Evolutionary conservation across 1,140 invertebrate species (phyloP), one percentile per base, ranked within the genome.

Genomic region (Meloidogyne chitwoodi): DNA sequence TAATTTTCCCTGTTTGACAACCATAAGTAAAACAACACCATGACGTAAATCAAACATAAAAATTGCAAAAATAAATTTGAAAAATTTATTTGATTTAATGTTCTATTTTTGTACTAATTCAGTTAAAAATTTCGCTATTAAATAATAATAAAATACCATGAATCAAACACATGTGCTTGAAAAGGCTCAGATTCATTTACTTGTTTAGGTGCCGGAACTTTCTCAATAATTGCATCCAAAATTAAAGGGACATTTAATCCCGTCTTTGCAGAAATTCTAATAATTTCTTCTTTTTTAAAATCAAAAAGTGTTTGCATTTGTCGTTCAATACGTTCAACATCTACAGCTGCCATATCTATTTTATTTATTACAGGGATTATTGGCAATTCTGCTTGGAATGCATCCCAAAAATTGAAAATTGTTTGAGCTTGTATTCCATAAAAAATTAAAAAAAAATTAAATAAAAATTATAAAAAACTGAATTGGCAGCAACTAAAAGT

Each of bases 351-450:
- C 64, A 98, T 90, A 88, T 99, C 96, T 74, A 98, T 93, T 90
- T 99, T 98, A 88, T 98, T 99, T 4, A 99, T 89, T 1, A 95
- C 93, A 10, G 96, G 95, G 83, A 99, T 92, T 76, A 98, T 92
- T 2, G 89, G 87, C 26, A 97, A 87, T 82, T 95, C 91, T 73
- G 91, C 91, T 61, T 91, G 91, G 89, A 94, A 93, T 0, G 96
- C 95, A 68, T 98, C 88, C 84, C 94, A 94, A 88, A 95, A 97
- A 83, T 98, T 98, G 12, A 96, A 95, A 16, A 98, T 93, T 1
- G 96, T 98, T 88, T 99, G 96, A 1, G 96, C 96, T 89, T 98
- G 94, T 48, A 98, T 92, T 19, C 94, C 94, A 88, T 90, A 77
- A 69, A 79, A 79, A n/a, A 29, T 16, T 14, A 62, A 44, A n/a